Evolutionary conservation across 92 coral and sea anemone species (phyloP).

Genomic region (Epizoanthus scotinus): DNA sequence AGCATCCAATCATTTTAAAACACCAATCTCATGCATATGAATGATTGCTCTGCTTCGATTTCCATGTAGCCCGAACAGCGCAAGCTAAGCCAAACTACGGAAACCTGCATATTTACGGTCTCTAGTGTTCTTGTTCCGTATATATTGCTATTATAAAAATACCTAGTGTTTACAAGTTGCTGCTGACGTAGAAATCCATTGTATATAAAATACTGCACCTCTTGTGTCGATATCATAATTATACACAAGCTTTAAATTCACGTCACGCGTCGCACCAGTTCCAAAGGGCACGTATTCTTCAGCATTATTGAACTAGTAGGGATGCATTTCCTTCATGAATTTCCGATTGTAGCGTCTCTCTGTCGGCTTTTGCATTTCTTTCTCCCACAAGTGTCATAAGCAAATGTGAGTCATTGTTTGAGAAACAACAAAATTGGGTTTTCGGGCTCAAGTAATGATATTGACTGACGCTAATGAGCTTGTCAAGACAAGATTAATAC

Average conservation of each 20-base stretch:
- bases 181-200: too few relatives aligned
- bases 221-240: too few relatives aligned
- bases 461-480: slow-evolving; percentile 21
- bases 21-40: too few relatives aligned
- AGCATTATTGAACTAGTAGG: not conserved
- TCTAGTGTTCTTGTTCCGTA: too few relatives aligned
- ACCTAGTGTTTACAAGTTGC: too few relatives aligned
- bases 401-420: slow-evolving; percentile 19
- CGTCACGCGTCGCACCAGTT: not conserved
- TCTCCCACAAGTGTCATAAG: slow-evolving; percentile 9
- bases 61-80: too few relatives aligned
- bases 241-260: not conserved
- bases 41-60: too few relatives aligned
- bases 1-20: too few relatives aligned
- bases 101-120: too few relatives aligned
- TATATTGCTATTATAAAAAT: too few relatives aligned
- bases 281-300: slow-evolving; percentile 13
- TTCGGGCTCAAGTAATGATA: not conserved
- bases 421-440: not conserved
- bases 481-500: not conserved
- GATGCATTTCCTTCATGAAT: slow-evolving; percentile 23
- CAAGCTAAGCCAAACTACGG: too few relatives aligned
- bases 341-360: slow-evolving; percentile 28
- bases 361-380: slow-evolving; percentile 19
- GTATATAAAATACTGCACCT: too few relatives aligned